Evolutionary conservation across 2,888 invertebrate species (phyloP).

Genomic region (Megaustenia siamemsis): DNA sequence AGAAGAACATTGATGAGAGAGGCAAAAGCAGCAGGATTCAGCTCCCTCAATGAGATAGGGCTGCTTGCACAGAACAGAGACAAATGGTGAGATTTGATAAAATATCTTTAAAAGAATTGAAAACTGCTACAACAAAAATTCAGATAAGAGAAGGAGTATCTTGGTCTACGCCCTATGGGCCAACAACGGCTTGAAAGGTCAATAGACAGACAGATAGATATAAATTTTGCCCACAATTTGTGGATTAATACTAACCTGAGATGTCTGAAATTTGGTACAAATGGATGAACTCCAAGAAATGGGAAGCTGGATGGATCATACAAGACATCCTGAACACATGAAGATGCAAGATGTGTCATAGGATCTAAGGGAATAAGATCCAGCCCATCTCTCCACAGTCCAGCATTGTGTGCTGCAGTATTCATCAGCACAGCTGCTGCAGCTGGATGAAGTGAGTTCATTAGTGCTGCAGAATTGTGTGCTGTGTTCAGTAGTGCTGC

Average conservation of each 20-base stretch:
- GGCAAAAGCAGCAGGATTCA: no score
- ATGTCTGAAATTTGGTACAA: slow-evolving; percentile 63
- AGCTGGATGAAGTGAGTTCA: slow-evolving; percentile 48
- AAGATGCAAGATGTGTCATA: slow-evolving; percentile 54
- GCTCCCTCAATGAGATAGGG: no score
- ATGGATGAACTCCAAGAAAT: slow-evolving; percentile 59
- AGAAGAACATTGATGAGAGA: no score
- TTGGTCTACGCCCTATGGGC: no score
- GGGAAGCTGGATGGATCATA: slow-evolving; percentile 63
- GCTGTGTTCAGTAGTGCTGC: slow-evolving; percentile 37
- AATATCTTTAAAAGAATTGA: no score
- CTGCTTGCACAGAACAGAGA: no score
- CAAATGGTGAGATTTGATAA: no score
- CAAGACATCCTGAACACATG: slow-evolving; percentile 59
- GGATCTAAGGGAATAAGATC: slow-evolving; percentile 54
- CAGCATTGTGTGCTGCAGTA: slow-evolving; percentile 57
- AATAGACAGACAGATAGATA: no score
- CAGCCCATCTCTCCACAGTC: slow-evolving; percentile 28
- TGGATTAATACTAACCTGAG: slow-evolving; percentile 64
- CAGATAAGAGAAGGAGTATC: no score
- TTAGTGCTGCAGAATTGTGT: slow-evolving; percentile 30
- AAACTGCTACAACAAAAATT: no score
- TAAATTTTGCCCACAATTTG: no score
- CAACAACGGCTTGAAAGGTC: no score
- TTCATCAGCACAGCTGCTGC: slow-evolving; percentile 57